These are phyloP conservation scores for Sterrhoptilus dennistouni DNA, from an alignment of 2,113 vertebrate species.

Conservation along the genomic window DNA sequence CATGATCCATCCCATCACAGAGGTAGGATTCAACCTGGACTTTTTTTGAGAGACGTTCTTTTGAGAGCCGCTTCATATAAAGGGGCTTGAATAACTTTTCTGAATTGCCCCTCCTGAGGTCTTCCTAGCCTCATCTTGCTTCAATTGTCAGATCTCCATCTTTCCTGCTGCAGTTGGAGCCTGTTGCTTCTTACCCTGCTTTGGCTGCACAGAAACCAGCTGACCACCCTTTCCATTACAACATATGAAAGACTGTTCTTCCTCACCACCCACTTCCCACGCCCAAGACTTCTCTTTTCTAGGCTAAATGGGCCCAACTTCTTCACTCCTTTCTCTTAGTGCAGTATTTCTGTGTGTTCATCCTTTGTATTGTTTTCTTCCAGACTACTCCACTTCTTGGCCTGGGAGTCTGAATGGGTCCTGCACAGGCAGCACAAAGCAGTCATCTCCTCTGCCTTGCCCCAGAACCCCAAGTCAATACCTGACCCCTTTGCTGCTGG, in stretches of 20 bases:
- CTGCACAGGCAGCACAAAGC: neutral
- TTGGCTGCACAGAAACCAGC: neutral
- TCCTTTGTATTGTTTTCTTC: neutral
- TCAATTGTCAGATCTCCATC: neutral
- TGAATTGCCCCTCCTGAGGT: neutral
- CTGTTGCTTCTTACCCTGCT: neutral
- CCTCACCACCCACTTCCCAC: neutral
- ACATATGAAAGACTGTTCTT: neutral
- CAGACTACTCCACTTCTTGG: neutral
- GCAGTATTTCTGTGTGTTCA: neutral
- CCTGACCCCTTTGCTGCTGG: neutral
- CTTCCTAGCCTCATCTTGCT: neutral
- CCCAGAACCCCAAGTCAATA: neutral
- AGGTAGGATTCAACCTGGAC: neutral
- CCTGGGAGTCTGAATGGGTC: neutral
- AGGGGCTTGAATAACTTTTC: neutral
- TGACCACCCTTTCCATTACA: conserved; percentile 30
- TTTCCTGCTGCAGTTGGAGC: neutral
- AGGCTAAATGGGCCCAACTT: neutral
- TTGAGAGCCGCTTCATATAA: neutral
- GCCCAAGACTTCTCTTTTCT: conserved; percentile 6
- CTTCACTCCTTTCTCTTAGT: neutral
- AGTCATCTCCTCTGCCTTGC: neutral
- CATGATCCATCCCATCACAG: neutral
- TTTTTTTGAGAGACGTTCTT: neutral